Evolutionary conservation across 1,140 invertebrate species (phyloP).

Genomic region (Heliconius eleuchia): DNA sequence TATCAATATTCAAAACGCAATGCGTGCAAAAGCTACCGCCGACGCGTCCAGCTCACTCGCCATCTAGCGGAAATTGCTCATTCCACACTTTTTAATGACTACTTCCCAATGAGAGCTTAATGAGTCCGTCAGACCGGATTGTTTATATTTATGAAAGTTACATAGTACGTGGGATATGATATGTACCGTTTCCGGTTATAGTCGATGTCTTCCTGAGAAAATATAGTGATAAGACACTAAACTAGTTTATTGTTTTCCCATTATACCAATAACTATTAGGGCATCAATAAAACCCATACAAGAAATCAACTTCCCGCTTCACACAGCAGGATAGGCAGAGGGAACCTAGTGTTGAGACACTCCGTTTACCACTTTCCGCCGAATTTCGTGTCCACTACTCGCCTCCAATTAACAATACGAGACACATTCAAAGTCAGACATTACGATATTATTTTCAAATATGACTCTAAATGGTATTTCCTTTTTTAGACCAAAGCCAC

Average conservation of each 20-base stretch:
- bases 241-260: not conserved
- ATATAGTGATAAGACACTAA: not conserved
- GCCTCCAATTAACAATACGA: too few species aligned
- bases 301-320: too few species aligned
- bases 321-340: too few species aligned
- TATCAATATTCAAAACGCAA: conserved; percentile 13
- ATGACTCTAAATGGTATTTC: not conserved
- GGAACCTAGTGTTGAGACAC: too few species aligned
- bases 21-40: conserved; percentile 16
- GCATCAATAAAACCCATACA: too few species aligned
- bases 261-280: too few species aligned
- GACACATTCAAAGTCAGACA: not conserved
- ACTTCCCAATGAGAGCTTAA: conserved; percentile 70
- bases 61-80: conserved; percentile 61
- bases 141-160: conserved; percentile 21
- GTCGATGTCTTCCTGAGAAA: not conserved
- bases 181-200: not conserved
- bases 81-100: conserved; percentile 68
- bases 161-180: not conserved
- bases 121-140: conserved; percentile 44
- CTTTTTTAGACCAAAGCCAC: not conserved
- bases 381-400: too few species aligned
- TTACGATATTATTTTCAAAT: not conserved
- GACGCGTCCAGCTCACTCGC: conserved; percentile 28
- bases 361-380: too few species aligned